Base-by-base conservation (phyloP, 2,797 vertebrate genomes). In the Myotis daubentonii region DNA sequence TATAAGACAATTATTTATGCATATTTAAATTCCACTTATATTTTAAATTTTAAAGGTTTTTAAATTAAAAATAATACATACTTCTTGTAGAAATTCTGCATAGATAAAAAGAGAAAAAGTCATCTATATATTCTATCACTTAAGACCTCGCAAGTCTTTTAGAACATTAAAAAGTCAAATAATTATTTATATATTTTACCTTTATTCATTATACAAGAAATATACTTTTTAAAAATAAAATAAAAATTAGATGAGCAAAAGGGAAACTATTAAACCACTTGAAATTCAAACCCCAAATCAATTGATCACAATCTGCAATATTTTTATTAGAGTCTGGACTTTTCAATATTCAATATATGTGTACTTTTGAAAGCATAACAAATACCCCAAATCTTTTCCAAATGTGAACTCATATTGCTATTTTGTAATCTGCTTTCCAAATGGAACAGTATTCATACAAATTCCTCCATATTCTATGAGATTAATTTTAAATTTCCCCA, bases 171-270 rank as follows among this genome's bases (percentile, higher is more conserved):
- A 87, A 81, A 95, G 36, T 88, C 75, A 88, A 74, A 16, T 55
- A 44, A 88, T 72, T 70, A 38, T 70, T 84, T 87, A 83, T 57
- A 20, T 65, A 72, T 66, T 84, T 96, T 38, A 87, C 11, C 28
- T 89, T 80, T 75, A 84, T 33, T 89, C 74, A 91, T 71, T 66
- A 30, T 49, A 83, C 12, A 85, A 87, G 62, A 36, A 94, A 72
- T 81, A 38, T 8, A 51, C 5, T 28, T 71, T 72, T 87, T 1
- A 62, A 62, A 57, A 62, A 44, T 51, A 76, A 51, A 76, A 47
- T n/a, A 91, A 95, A 95, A 85, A 55, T 49, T 80, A 75, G 28
- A 53, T 49, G 51, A 85, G 68, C 41, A 68, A 53, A 93, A 87
- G 6, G 49, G n/a, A 76, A 76, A 81, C 17, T 62, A n/a, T 75